Evolutionary conservation across 2,888 invertebrate species (phyloP).

Genomic region (Leptinotarsa peninsularis): DNA sequence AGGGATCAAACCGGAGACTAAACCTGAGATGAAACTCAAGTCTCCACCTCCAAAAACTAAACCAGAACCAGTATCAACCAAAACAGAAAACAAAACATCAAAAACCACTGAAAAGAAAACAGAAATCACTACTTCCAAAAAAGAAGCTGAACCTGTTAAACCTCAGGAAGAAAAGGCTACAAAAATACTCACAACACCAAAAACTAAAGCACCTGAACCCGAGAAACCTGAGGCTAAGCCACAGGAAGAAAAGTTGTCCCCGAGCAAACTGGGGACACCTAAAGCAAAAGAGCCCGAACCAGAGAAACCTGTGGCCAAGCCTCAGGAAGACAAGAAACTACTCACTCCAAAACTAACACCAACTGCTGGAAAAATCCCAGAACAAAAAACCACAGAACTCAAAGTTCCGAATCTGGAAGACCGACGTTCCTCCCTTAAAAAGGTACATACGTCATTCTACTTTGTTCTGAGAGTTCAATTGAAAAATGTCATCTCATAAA

Average conservation of each 20-base stretch:
- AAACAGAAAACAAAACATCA: conserved; percentile 46
- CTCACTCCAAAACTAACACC: conserved; percentile 43
- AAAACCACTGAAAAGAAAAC: conserved; percentile 44
- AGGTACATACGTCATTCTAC: conserved; percentile 46
- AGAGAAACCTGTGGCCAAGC: conserved; percentile 36
- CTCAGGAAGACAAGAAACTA: conserved; percentile 40
- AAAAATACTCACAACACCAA: conserved; percentile 34
- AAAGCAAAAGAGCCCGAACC: conserved; percentile 48
- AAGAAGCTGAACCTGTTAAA: conserved; percentile 42
- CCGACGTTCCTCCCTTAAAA: conserved; percentile 51
- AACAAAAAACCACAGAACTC: conserved; percentile 54
- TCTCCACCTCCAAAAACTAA: conserved; percentile 44
- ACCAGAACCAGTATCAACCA: conserved; percentile 47
- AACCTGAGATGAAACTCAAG: conserved; percentile 47
- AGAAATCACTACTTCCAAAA: conserved; percentile 38
- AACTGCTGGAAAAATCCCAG: conserved; percentile 46
- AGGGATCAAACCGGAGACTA: conserved; percentile 50
- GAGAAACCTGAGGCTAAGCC: conserved; percentile 33
- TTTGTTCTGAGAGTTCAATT: not conserved
- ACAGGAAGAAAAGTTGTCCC: conserved; percentile 37
- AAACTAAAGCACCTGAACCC: conserved; percentile 47
- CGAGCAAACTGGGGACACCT: conserved; percentile 32
- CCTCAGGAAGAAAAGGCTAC: conserved; percentile 21
- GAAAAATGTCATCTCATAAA: not conserved
- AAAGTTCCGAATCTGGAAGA: conserved; percentile 51